phyloP scores from a whole-genome alignment of 2,888 invertebrate species.

The Conops quadrifasciatus region DNA sequence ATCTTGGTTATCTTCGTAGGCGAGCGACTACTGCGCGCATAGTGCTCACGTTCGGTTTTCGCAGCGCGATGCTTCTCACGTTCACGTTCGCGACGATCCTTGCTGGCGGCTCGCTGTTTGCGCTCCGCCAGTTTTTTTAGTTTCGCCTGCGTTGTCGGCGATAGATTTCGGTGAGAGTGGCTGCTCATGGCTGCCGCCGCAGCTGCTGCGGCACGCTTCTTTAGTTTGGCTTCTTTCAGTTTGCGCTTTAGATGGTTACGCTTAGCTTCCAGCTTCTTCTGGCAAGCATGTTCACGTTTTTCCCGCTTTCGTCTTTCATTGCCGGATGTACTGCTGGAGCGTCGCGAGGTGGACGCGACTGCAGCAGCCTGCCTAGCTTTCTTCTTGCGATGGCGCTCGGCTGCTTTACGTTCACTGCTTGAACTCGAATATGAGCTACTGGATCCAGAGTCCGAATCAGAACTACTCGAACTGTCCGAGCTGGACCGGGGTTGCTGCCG shows the following conservation, averaged over 20 bases:
- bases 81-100: constrained; percentile 64
- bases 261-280: constrained; percentile 63
- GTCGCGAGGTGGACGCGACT: constrained; percentile 46
- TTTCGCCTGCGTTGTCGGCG: constrained; percentile 60
- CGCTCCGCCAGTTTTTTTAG: constrained; percentile 60
- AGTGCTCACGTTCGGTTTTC: constrained; percentile 64
- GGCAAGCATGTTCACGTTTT: constrained; percentile 60
- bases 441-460: constrained; percentile 59
- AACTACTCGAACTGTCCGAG: constrained; percentile 59
- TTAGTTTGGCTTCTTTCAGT: constrained; percentile 61
- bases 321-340: constrained; percentile 74
- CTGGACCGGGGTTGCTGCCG: constrained; percentile 59
- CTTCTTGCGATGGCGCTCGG: constrained; percentile 65
- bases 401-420: constrained; percentile 51
- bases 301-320: constrained; percentile 62
- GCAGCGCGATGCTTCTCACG: constrained; percentile 65
- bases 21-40: constrained; percentile 61
- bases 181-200: constrained; percentile 53
- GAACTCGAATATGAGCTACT: constrained; percentile 61
- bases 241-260: constrained; percentile 62
- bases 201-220: constrained; percentile 56
- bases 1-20: constrained; percentile 64
- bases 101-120: constrained; percentile 57
- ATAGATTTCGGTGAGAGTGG: constrained; percentile 56
- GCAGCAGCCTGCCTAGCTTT: constrained; percentile 61